phyloP scores from a whole-genome alignment of 2,113 vertebrate genomes.

The Miniopterus natalensis region DNA sequence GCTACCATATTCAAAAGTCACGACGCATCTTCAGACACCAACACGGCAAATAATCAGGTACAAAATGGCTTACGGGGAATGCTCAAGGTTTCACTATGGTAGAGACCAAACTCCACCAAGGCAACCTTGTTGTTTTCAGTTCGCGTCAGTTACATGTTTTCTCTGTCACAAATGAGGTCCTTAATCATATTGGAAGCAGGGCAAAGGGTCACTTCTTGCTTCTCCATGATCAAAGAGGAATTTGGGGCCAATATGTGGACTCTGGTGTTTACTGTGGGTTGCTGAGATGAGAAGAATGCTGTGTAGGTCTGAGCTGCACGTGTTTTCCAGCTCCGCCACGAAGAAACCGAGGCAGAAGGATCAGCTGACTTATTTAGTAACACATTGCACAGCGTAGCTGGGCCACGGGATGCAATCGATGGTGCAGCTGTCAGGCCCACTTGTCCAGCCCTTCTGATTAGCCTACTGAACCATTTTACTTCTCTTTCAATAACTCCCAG shows the following conservation, averaged over 20 bases:
- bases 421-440: not conserved
- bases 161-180: not conserved
- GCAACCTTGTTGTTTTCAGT: not conserved
- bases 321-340: not conserved
- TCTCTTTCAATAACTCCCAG: conserved; percentile 39
- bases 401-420: rapidly evolving
- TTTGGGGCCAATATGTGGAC: not conserved
- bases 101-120: not conserved
- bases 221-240: not conserved
- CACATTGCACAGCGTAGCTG: not conserved
- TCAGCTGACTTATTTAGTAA: not conserved
- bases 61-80: not conserved
- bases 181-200: not conserved
- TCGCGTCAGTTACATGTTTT: not conserved
- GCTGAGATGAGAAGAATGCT: not conserved
- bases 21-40: not conserved
- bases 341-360: not conserved
- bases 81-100: not conserved
- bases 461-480: not conserved
- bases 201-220: not conserved
- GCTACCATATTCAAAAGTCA: not conserved
- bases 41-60: not conserved
- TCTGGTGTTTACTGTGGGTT: not conserved
- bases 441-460: conserved; percentile 2
- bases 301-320: not conserved